phyloP scores from a whole-genome alignment of 2,888 invertebrate species.

The Dichetophora obliterata region DNA sequence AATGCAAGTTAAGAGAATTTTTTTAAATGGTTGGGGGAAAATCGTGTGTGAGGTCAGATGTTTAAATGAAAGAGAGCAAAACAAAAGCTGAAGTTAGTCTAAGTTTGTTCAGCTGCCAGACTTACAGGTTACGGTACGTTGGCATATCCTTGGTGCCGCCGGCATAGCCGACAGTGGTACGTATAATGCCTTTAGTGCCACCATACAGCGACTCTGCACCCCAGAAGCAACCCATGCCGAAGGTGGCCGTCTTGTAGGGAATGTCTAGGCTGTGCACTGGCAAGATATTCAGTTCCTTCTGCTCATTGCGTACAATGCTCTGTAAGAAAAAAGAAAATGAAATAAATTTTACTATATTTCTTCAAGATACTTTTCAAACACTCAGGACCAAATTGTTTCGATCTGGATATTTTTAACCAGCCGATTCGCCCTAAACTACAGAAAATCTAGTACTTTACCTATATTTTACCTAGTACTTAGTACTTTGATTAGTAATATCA shows the following conservation, averaged over 20 bases:
- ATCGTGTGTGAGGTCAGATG: background rate
- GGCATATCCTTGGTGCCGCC: constrained; percentile 88
- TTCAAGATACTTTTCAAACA: background rate
- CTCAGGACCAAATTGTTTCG: too few relatives aligned
- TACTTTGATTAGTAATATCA: too few relatives aligned
- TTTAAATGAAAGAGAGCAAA: constrained; percentile 39
- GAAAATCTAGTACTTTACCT: too few relatives aligned
- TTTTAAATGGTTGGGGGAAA: background rate
- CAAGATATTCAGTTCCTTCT: constrained; percentile 62
- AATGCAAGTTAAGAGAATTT: too few relatives aligned
- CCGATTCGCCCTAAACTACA: too few relatives aligned
- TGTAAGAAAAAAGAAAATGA: constrained; percentile 48
- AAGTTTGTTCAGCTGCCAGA: constrained; percentile 27
- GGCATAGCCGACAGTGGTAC: constrained; percentile 94
- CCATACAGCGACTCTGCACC: constrained; percentile 89
- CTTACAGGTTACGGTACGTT: constrained; percentile 88
- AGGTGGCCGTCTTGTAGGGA: constrained; percentile 76
- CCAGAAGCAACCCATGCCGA: constrained; percentile 97
- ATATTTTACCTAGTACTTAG: too few relatives aligned
- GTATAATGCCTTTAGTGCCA: constrained; percentile 77
- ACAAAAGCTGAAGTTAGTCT: constrained; percentile 49
- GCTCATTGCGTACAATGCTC: constrained; percentile 67
- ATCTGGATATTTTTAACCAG: too few relatives aligned
- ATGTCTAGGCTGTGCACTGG: constrained; percentile 63
- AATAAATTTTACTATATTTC: background rate